Conservation (phyloP, 2,113 vertebrate species). For the Coregonus clupeaformis region DNA sequence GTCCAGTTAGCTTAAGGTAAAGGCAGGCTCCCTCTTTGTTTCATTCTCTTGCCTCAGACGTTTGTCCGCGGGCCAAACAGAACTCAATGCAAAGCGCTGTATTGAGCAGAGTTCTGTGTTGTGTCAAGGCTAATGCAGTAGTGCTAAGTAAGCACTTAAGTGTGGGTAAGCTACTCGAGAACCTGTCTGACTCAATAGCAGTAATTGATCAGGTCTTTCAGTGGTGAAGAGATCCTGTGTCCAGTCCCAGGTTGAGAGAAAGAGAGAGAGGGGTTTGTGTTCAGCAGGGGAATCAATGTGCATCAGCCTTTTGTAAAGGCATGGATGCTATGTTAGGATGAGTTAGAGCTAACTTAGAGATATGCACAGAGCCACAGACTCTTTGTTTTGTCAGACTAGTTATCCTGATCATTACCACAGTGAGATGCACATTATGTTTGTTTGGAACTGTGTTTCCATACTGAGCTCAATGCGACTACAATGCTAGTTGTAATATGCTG, state of each 20-base stretch:
- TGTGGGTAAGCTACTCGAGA: not conserved
- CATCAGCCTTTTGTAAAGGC: constrained; percentile 16
- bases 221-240: not conserved
- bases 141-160: constrained; percentile 28
- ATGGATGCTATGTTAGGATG: constrained; percentile 1
- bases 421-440: not conserved
- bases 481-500: no score
- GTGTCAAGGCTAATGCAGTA: constrained; percentile 13
- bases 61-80: constrained; percentile 18
- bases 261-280: constrained; percentile 12
- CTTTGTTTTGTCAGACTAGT: not conserved
- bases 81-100: not conserved
- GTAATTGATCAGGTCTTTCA: constrained; percentile 28
- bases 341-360: not conserved
- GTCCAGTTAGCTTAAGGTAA: constrained; percentile 28
- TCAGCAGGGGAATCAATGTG: constrained; percentile 15
- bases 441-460: not conserved
- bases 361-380: not conserved
- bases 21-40: constrained; percentile 5
- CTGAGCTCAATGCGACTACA: no score
- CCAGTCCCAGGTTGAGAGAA: constrained; percentile 11
- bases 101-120: constrained; percentile 13
- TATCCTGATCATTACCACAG: not conserved
- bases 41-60: not conserved
- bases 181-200: constrained; percentile 18